Conservation (phyloP, 2,797 vertebrate genomes). For the Malacoraja senta region DNA sequence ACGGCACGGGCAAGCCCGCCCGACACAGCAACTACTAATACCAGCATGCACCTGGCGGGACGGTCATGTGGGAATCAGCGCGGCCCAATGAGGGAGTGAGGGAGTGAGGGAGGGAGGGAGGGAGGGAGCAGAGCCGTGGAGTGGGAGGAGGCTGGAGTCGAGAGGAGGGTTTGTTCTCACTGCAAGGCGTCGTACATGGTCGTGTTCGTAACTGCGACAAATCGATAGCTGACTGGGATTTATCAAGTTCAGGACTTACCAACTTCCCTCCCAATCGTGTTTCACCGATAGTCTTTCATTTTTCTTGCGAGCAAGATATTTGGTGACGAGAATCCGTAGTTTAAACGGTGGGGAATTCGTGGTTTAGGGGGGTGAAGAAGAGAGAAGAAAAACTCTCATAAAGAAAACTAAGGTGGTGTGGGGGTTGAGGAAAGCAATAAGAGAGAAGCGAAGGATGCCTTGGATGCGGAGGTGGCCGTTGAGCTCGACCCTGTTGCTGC, state of each 20-base stretch:
- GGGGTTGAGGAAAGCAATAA: constrained; percentile 10
- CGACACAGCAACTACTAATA: background rate
- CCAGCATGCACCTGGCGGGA: background rate
- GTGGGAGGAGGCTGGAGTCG: background rate
- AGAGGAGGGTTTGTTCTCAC: background rate
- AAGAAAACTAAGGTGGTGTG: constrained; percentile 37
- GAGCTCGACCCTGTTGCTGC: constrained; percentile 46
- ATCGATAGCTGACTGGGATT: constrained; percentile 43
- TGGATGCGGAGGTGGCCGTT: constrained; percentile 44
- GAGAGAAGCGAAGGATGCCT: constrained; percentile 42
- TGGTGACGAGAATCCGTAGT: background rate
- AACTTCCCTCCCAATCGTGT: background rate
- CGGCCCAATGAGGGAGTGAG: too few relatives aligned
- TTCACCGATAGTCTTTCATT: too few relatives aligned
- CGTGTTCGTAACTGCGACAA: constrained; percentile 31
- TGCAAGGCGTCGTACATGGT: background rate
- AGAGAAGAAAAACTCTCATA: background rate
- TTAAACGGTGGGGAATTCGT: constrained; percentile 38
- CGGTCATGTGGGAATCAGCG: background rate
- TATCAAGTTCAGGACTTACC: constrained; percentile 43
- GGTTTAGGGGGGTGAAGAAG: background rate
- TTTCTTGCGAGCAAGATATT: too few relatives aligned
- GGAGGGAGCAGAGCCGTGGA: background rate
- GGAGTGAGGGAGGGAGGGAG: too few relatives aligned
- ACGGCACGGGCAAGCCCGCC: background rate